Percentiles rank a stretch among this genome's conserved stretches.
Conservation (phyloP, 1,140 invertebrate species). For the Homarus americanus region DNA sequence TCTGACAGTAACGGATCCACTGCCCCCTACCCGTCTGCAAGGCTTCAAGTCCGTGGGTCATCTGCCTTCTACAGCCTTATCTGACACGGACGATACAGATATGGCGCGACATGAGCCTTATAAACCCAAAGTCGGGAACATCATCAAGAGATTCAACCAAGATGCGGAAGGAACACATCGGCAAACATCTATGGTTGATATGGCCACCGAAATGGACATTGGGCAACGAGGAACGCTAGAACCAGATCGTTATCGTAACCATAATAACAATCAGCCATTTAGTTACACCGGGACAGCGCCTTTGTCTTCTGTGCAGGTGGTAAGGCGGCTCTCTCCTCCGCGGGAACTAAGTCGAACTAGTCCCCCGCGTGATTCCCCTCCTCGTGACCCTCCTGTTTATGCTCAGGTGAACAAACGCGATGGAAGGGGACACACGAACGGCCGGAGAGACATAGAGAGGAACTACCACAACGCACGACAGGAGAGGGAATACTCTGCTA, state of each 20-base stretch:
- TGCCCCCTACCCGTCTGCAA: background rate
- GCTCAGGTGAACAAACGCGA: conserved; percentile 67
- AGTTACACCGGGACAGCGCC: conserved; percentile 81
- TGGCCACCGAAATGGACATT: conserved; percentile 28
- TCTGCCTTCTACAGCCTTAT: conserved; percentile 7
- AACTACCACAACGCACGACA: conserved; percentile 35
- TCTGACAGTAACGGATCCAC: background rate
- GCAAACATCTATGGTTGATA: background rate
- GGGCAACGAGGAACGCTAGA: conserved; percentile 77
- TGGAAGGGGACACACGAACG: background rate
- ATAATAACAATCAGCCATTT: conserved; percentile 87
- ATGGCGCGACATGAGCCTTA: conserved; percentile 22
- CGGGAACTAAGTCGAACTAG: conserved; percentile 74
- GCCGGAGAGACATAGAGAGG: conserved; percentile 19
- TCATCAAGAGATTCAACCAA: conserved; percentile 66
- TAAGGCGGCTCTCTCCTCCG: conserved; percentile 46
- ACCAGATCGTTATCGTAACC: conserved; percentile 81
- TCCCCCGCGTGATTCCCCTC: conserved; percentile 17
- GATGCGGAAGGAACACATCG: conserved; percentile 17
- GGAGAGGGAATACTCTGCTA: conserved; percentile 65
- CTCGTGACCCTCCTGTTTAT: conserved; percentile 35
- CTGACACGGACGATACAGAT: conserved; percentile 38
- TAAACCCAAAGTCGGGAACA: conserved; percentile 65
- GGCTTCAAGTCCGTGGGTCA: conserved; percentile 53
- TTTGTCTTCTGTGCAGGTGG: conserved; percentile 19